phyloP scores from a whole-genome alignment of 2,113 vertebrate species.

The Stegostoma tigrinum region DNA sequence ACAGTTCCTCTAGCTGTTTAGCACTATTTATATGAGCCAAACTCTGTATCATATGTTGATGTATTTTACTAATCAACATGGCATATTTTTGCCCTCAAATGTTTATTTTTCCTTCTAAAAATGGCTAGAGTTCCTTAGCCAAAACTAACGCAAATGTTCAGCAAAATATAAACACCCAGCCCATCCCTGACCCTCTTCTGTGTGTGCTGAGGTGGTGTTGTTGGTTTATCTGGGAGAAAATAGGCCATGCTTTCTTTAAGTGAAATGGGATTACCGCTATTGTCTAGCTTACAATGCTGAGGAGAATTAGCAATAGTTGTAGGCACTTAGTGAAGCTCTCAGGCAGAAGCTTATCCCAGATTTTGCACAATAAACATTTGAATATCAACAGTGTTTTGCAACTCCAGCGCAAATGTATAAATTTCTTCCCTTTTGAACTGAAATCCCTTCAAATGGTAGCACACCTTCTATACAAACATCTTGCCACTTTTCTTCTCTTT shows the following conservation, averaged over 20 bases:
- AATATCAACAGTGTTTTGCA: conserved; percentile 99
- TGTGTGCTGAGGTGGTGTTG: conserved; percentile 92
- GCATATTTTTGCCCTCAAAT: conserved; percentile 56
- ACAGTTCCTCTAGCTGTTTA: background rate
- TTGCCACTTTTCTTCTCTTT: conserved; percentile 41
- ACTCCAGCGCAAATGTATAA: conserved; percentile 99
- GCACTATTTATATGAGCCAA: background rate
- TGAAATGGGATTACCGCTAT: conserved; percentile 99
- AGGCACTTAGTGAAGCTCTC: conserved; percentile 99
- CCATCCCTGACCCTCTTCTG: conserved; percentile 88
- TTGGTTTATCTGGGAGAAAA: conserved; percentile 99
- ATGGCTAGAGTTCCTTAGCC: conserved; percentile 75
- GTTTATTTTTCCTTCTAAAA: conserved; percentile 75
- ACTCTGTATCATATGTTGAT: background rate
- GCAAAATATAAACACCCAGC: conserved; percentile 92
- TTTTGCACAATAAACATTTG: conserved; percentile 99
- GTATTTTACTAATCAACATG: background rate
- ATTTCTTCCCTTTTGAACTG: conserved; percentile 88
- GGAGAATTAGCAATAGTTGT: conserved; percentile 99
- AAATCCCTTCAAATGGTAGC: conserved; percentile 77
- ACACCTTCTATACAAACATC: conserved; percentile 70
- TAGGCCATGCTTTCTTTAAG: conserved; percentile 90
- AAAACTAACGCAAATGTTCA: conserved; percentile 82
- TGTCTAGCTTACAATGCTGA: conserved; percentile 91
- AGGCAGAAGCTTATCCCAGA: conserved; percentile 99